These are phyloP conservation scores for Drosophila prosaltans DNA, from an alignment of 1,140 invertebrate genomes.

Conservation along the genomic window DNA sequence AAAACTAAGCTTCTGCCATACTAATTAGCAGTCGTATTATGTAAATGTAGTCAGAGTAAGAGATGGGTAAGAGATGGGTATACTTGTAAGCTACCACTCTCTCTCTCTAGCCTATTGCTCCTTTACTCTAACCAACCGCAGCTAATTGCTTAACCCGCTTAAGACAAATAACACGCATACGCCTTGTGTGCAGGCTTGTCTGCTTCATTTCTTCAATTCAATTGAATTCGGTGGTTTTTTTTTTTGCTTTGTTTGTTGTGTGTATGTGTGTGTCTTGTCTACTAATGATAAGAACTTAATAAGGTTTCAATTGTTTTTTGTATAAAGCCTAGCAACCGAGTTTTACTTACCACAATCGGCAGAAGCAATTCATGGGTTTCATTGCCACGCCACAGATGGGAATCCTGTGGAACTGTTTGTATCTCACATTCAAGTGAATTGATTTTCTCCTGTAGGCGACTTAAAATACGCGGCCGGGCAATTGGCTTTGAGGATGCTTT, in stretches of 20 bases:
- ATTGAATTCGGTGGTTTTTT: conserved; percentile 20
- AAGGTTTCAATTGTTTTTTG: conserved; percentile 59
- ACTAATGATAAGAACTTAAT: conserved; percentile 67
- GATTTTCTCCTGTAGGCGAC: conserved; percentile 85
- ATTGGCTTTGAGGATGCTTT: conserved; percentile 78
- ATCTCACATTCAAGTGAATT: conserved; percentile 86
- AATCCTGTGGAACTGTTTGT: conserved; percentile 85
- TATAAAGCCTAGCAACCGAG: not conserved
- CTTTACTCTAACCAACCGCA: conserved; percentile 2
- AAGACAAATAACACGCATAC: conserved; percentile 59
- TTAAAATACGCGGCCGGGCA: conserved; percentile 74
- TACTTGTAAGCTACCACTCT: not conserved
- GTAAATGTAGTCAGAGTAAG: conserved; percentile 57
- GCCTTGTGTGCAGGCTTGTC: conserved; percentile 28
- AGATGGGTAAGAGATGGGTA: conserved; percentile 6
- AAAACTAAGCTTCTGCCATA: conserved; percentile 56
- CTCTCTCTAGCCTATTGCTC: not conserved
- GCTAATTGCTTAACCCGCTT: conserved; percentile 64
- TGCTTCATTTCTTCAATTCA: conserved; percentile 25
- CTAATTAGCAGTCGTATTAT: conserved; percentile 62
- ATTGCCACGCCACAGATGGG: conserved; percentile 87
- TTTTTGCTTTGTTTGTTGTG: not conserved
- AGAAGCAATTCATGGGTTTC: conserved; percentile 87
- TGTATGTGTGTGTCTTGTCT: not conserved
- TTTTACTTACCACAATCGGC: conserved; percentile 86